phyloP scores from a whole-genome alignment of 2,888 invertebrate genomes.

The Catocala fraxini region DNA sequence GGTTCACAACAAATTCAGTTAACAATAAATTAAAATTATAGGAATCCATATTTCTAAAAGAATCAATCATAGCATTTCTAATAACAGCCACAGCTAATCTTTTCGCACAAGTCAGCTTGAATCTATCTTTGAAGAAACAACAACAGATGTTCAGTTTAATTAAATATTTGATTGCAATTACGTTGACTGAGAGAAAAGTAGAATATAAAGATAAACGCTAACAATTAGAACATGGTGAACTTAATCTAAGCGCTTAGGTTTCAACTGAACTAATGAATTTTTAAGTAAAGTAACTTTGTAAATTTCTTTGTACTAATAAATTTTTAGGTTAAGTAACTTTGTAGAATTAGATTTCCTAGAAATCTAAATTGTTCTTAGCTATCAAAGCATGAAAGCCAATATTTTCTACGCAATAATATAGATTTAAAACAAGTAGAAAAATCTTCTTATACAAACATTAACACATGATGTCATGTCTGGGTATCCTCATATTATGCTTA shows the following conservation, averaged over 20 bases:
- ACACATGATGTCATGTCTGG: too few species aligned
- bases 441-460: too few species aligned
- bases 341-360: background rate
- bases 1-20: too few species aligned
- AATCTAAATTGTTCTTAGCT: too few species aligned
- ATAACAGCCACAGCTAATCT: background rate
- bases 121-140: conserved; percentile 17
- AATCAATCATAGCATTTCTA: background rate
- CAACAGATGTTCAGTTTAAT: conserved; percentile 29
- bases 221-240: conserved; percentile 1
- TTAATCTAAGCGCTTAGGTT: background rate
- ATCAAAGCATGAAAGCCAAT: too few species aligned
- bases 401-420: too few species aligned
- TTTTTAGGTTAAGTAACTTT: background rate
- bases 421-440: too few species aligned
- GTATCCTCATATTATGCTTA: too few species aligned
- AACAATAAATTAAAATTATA: too few species aligned
- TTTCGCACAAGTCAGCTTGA: background rate
- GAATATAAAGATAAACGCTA: conserved; percentile 22
- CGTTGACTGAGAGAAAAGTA: conserved; percentile 16
- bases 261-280: background rate
- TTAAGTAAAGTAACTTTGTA: background rate
- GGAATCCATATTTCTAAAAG: too few species aligned
- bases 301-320: background rate
- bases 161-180: conserved; percentile 36